phyloP scores from a whole-genome alignment of 2,797 vertebrate species.

The Mormyrops attenuatus region DNA sequence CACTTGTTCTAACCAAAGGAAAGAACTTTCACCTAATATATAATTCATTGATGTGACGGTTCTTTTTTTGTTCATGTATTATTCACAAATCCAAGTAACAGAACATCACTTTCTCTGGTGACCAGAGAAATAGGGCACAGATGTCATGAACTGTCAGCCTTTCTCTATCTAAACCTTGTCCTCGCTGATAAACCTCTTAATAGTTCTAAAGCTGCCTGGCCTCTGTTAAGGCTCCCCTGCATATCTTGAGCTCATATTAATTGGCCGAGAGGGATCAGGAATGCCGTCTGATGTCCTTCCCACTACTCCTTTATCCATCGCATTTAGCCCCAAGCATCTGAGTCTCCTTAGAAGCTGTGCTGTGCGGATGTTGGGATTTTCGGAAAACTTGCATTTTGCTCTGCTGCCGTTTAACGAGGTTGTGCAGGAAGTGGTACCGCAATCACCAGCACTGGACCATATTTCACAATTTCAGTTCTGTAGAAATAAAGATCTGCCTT shows the following conservation, averaged over 20 bases:
- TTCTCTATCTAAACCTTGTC: not conserved
- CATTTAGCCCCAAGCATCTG: not conserved
- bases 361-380: not conserved
- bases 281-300: conserved; percentile 8
- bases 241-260: conserved; percentile 18
- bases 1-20: not conserved
- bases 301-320: not conserved
- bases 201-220: not conserved
- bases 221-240: conserved; percentile 2
- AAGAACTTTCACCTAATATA: not conserved
- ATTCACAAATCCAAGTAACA: not conserved
- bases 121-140: not conserved
- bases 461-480: not conserved
- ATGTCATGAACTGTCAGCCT: not conserved
- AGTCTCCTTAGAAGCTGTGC: not conserved
- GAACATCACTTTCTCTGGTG: not conserved
- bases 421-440: not conserved
- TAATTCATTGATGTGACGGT: not conserved
- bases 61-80: conserved; percentile 2
- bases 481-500: not conserved
- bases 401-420: not conserved
- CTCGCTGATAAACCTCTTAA: conserved; percentile 27
- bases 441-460: not conserved
- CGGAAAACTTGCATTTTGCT: not conserved
- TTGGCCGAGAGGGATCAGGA: conserved; percentile 20